Evolutionary conservation across 35 echinoderm and acorn worm species (phyloP).

Genomic region (Heliocidaris tuberculata): DNA sequence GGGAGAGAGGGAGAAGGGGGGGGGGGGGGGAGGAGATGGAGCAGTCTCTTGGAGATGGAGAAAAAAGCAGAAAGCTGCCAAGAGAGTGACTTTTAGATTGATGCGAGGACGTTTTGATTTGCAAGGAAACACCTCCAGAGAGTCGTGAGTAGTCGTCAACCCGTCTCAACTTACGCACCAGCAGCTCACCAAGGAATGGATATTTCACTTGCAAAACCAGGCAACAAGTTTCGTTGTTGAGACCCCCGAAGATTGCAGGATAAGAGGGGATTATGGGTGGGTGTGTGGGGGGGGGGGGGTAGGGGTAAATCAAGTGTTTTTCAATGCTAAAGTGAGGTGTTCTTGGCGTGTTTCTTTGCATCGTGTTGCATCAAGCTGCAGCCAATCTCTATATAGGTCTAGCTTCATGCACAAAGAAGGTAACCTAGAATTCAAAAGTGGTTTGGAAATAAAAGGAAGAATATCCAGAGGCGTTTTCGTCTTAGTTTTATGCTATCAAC

Average conservation of each 20-base stretch:
- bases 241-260: background rate
- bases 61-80: background rate
- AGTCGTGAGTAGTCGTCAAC: background rate
- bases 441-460: background rate
- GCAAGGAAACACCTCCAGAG: background rate
- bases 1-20: background rate
- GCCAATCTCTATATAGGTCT: no score
- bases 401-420: no score
- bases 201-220: background rate
- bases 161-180: background rate
- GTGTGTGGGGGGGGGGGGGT: background rate
- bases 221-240: background rate
- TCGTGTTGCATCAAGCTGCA: background rate
- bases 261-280: background rate
- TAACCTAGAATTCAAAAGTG: no score
- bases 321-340: background rate
- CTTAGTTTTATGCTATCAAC: background rate
- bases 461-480: background rate
- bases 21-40: background rate
- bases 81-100: constrained; percentile 7
- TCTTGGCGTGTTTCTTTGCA: background rate
- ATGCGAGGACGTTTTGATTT: background rate
- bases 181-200: background rate
- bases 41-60: no score
- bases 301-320: background rate